A percentile compares a stretch with the other conserved stretches of the same genome.
phyloP scores from a whole-genome alignment of 2,797 vertebrate genomes.

The Petrocephalus sullivani region DNA sequence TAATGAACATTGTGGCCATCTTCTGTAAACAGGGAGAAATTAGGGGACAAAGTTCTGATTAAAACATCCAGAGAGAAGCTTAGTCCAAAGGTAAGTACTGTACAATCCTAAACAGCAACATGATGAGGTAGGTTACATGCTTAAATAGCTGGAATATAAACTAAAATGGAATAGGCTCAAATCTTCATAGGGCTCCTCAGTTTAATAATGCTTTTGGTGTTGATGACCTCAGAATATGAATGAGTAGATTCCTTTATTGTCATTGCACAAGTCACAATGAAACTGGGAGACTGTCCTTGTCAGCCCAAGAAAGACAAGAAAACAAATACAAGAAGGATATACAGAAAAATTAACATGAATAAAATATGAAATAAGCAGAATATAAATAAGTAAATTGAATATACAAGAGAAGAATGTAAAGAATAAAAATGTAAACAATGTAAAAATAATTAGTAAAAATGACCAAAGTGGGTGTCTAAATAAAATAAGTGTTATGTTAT shows the following conservation, averaged over 20 bases:
- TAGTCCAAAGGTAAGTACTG: constrained; percentile 58
- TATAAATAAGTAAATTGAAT: background rate
- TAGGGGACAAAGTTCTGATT: constrained; percentile 57
- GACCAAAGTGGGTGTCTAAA: background rate
- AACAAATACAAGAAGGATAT: background rate
- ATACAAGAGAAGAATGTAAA: background rate
- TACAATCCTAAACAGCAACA: background rate
- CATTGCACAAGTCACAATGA: background rate
- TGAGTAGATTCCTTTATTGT: background rate
- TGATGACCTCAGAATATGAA: background rate
- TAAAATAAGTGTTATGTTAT: background rate
- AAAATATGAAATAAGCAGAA: background rate
- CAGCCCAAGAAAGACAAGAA: background rate
- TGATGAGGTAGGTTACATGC: background rate
- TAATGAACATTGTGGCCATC: background rate
- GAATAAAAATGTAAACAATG: background rate
- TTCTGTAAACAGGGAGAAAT: constrained; percentile 44
- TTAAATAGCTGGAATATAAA: background rate
- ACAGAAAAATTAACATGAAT: background rate
- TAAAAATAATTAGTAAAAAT: background rate
- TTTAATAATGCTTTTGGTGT: background rate
- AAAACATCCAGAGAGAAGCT: constrained; percentile 56
- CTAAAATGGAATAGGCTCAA: background rate
- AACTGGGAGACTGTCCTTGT: background rate
- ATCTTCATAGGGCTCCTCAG: background rate